Evolutionary conservation across 2,888 invertebrate genomes (phyloP), one percentile per base, ranked within the genome.

Genomic region (Agriopis leucophaearia): DNA sequence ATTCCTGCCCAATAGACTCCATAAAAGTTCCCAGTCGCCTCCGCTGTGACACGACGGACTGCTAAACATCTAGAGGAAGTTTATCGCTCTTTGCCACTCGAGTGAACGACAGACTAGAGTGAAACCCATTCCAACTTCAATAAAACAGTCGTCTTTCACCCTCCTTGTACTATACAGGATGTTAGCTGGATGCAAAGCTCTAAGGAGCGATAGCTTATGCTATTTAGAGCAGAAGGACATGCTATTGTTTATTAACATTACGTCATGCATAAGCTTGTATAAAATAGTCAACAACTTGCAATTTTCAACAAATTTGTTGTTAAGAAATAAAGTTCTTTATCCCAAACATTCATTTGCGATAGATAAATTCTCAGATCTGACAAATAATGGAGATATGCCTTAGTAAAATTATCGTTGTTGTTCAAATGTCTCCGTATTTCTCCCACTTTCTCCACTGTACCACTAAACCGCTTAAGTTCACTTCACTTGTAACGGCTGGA

Each of bases 101-200:
- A 54, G 52, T 36, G 36, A 15, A 52, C 36, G 36, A 38, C 36
- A 52, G 52, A 36, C 54, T 54, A 12, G 54, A 54, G 54, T 40
- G 16, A 54, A 54, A 40, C 54, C 38, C 54, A 54, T 54, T 54
- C 12, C 54, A 54, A 54, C 54, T 54, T 54, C 40, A 54, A 54
- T 54, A 54, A 54, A 54, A 54, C 54, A 54, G 54, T 54, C 54
- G 54, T 16, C 54, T 54, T 54, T 54, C 27, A 27, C 27, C 38
- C 8, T 38, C 38, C 1, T 8, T 38, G 9, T 38, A 38, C 38
- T 9, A 27, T 27, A 27, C 27, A 48, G 48, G 12, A 0, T 48
- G 48, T 27, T 48, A 27, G 48, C 27, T 18, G 12, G 4, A 1
- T 27, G 15, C 15, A 9, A 42, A 42, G 42, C 13, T n/a, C 13